Evolutionary conservation across 1,140 invertebrate species (phyloP).

Genomic region (Coptotermes formosanus): DNA sequence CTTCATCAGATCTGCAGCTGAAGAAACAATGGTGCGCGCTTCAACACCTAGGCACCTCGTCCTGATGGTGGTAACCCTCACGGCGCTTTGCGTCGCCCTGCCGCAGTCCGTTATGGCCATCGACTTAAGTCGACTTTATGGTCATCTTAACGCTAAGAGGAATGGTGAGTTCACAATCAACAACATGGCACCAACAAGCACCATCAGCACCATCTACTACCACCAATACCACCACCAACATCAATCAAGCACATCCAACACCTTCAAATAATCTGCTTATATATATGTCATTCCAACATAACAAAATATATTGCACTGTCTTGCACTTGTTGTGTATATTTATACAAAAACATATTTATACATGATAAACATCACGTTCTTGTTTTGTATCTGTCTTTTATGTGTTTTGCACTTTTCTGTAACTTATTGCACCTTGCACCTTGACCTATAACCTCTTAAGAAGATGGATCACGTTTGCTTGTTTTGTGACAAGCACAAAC

Average conservation of each 20-base stretch:
- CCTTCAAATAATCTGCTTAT: not conserved
- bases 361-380: not conserved
- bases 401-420: not conserved
- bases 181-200: constrained; percentile 24
- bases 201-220: constrained; percentile 21
- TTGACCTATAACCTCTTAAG: not conserved
- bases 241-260: not conserved
- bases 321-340: not conserved
- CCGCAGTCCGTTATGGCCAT: constrained; percentile 58
- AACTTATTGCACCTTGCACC: not conserved
- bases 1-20: not conserved
- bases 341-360: constrained; percentile 8
- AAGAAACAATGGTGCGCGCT: constrained; percentile 9
- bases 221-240: constrained; percentile 8
- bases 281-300: not conserved
- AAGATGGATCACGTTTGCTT: not conserved
- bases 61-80: constrained; percentile 41
- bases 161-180: constrained; percentile 54
- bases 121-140: constrained; percentile 66
- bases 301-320: not conserved
- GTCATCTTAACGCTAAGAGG: constrained; percentile 61
- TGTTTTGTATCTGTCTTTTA: not conserved
- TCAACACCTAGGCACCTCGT: constrained; percentile 19
- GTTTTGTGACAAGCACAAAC: not conserved
- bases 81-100: constrained; percentile 50